phyloP scores from a whole-genome alignment of 2,113 vertebrate genomes.

The Heterocephalus glaber region DNA sequence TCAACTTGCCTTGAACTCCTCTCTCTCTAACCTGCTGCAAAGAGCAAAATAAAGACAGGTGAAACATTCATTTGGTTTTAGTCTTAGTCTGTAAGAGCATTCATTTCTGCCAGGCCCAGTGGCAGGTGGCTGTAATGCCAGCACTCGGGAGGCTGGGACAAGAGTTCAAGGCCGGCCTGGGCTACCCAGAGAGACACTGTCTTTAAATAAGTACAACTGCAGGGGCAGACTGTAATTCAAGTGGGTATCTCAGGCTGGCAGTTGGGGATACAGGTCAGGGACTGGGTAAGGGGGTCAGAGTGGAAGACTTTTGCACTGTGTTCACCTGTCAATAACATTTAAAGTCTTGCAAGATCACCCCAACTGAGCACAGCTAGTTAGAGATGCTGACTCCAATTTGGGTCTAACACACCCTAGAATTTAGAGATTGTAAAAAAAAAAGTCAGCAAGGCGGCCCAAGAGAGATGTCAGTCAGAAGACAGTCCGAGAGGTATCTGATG shows the following conservation, averaged over 20 bases:
- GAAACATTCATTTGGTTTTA: slow-evolving; percentile 14
- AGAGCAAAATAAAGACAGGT: slow-evolving; percentile 5
- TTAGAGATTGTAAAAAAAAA: neutral
- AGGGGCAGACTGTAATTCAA: neutral
- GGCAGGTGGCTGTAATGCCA: neutral
- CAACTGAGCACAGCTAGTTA: neutral
- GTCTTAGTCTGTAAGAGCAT: slow-evolving; percentile 6
- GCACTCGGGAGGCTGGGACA: neutral
- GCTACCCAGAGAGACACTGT: neutral
- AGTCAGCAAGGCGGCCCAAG: neutral
- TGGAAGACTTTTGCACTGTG: neutral
- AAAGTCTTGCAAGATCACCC: neutral
- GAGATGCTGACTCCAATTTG: neutral
- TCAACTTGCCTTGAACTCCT: neutral
- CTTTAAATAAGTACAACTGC: neutral
- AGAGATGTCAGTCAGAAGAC: neutral
- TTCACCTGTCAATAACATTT: neutral
- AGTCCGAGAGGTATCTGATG: neutral
- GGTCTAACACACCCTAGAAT: neutral
- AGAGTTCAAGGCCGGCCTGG: neutral
- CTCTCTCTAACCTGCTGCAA: neutral
- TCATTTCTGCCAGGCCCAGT: neutral
- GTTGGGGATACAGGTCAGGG: neutral
- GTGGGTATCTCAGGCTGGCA: neutral
- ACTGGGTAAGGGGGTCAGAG: neutral